Evolutionary conservation across 1,140 invertebrate genomes (phyloP), one percentile per base, ranked within the genome.

Genomic region (Globodera rostochiensis): DNA sequence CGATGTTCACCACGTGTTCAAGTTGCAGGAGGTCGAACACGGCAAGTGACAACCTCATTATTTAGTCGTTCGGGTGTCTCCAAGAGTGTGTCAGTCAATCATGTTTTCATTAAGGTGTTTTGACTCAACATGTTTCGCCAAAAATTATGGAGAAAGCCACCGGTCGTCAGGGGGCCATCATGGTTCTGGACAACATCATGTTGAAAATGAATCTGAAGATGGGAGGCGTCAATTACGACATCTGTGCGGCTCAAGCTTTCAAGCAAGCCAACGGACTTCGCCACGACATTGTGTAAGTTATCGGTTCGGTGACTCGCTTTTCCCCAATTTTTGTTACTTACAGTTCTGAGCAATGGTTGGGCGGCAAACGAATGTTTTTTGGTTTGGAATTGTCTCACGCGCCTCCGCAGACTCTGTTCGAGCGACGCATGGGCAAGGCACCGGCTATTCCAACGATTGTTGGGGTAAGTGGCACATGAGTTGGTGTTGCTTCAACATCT

Each of bases 171-270:
- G 82, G 81, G 7, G 81, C 47, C 49, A 67, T 64, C 25, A 73
- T 82, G 67, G 80, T 82, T 6, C 21, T 82, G 6, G 81, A 82
- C 57, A 83, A 83, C 47, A 73, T 83, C 15, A 19, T 83, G 53
- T 15, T 83, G 82, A 83, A 83, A 50, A 84, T 74, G n/a, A 82
- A 83, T 73, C n/a, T 84, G 36, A 83, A 83, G 21, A 21, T 83
- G 74, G 82, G 82, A 15, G 82, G 82, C 11, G 57, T 66, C 53
- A 83, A 83, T 45, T 75, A 84, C 46, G 64, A 74, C 21, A 11
- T 81, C 11, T 49, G 45, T n/a, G 75, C 80, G 6, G 50, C 80
- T 9, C 49, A 69, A 2, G 50, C 45, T 4, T 77, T 81, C 45
- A 74, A 73, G n/a, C n/a, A 36, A 5, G 80, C 74, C 15, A 79